Evolutionary conservation across 2,888 invertebrate genomes (phyloP).

Genomic region (Torymus texanus): DNA sequence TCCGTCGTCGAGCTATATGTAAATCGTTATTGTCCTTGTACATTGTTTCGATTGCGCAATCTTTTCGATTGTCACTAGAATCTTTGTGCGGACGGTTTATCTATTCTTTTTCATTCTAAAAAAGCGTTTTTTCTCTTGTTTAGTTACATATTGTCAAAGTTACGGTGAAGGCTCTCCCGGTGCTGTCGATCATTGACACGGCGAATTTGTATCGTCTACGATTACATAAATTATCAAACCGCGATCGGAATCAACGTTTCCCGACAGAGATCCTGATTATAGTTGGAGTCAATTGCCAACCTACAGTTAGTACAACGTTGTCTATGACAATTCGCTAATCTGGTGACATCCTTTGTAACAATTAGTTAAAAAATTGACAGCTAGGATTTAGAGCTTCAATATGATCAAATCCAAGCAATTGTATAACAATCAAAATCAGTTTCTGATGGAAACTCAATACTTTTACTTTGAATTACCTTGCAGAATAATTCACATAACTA

Average conservation of each 20-base stretch:
- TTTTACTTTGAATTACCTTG: background rate
- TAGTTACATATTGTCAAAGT: slow-evolving; percentile 31
- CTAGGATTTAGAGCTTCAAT: background rate
- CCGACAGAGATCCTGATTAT: slow-evolving; percentile 32
- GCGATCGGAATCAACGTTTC: slow-evolving; percentile 2
- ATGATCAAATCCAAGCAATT: too few relatives aligned
- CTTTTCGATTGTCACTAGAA: slow-evolving; percentile 41
- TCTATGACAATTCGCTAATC: too few relatives aligned
- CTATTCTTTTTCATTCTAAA: slow-evolving; percentile 9
- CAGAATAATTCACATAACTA: background rate
- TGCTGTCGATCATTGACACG: slow-evolving; percentile 12
- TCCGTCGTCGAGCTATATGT: slow-evolving; percentile 39
- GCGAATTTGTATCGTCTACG: background rate
- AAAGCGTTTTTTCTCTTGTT: slow-evolving; percentile 33
- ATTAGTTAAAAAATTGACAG: background rate
- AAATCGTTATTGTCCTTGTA: slow-evolving; percentile 47
- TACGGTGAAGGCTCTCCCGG: slow-evolving; percentile 39
- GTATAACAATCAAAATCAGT: too few relatives aligned
- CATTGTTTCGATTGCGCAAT: slow-evolving; percentile 38
- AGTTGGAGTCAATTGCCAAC: background rate
- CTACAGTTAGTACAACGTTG: too few relatives aligned
- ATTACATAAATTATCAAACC: background rate
- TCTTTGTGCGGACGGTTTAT: slow-evolving; percentile 45
- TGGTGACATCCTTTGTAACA: too few relatives aligned
- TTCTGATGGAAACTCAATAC: too few relatives aligned